Evolutionary conservation across 37 sponge, comb jelly and placozoan genomes (phyloP).

Genomic region (Axinella damicornis): DNA sequence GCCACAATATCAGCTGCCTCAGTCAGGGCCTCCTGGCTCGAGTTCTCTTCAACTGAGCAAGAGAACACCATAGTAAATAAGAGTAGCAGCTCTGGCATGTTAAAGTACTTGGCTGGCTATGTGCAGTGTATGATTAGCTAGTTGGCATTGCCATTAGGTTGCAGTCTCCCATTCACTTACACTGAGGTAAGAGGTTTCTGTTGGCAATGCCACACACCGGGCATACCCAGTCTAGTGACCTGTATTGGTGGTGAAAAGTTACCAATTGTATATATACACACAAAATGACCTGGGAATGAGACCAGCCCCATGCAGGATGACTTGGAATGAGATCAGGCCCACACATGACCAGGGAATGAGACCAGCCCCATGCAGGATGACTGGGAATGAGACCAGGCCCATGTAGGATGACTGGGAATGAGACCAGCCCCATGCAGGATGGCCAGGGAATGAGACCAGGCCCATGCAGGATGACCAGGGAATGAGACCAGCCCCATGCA

Average conservation of each 20-base stretch:
- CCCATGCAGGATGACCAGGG: too few species aligned
- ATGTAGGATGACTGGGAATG: too few species aligned
- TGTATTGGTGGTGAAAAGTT: too few species aligned
- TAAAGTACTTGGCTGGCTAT: conserved; percentile 24
- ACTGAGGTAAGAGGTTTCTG: conserved; percentile 42
- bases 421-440: too few species aligned
- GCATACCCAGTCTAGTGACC: conserved; percentile 82
- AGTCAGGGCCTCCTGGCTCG: conserved; percentile 31
- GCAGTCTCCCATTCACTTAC: conserved; percentile 26
- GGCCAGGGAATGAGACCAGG: too few species aligned
- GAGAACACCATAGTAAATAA: too few species aligned
- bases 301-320: not conserved
- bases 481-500: too few species aligned
- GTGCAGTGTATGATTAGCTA: not conserved
- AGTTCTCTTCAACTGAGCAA: not conserved
- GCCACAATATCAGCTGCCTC: conserved; percentile 78
- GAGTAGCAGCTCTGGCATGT: not conserved
- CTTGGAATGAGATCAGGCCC: not conserved
- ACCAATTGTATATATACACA: too few species aligned
- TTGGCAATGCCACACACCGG: conserved; percentile 67
- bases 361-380: too few species aligned
- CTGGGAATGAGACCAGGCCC: too few species aligned
- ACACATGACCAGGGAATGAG: too few species aligned
- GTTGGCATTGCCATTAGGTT: not conserved
- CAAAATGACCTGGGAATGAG: not conserved